phyloP scores from a whole-genome alignment of 1,140 invertebrate genomes.

The Platorchestia sp. region DNA sequence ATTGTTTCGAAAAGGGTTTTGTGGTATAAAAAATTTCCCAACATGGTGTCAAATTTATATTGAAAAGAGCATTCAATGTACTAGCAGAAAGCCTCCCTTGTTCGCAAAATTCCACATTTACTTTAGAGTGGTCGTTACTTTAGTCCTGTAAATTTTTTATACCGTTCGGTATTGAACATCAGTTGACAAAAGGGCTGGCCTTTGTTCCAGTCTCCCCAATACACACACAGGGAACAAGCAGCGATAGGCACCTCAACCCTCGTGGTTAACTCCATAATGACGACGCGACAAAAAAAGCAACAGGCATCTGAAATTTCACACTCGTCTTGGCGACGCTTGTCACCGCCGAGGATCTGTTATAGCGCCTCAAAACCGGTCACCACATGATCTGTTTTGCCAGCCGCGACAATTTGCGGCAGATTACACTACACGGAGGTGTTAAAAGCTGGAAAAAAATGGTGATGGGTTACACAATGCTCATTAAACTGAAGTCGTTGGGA shows the following conservation, averaged over 20 bases:
- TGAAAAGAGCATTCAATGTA: no score
- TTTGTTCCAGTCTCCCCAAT: neutral
- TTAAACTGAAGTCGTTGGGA: neutral
- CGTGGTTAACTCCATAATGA: neutral
- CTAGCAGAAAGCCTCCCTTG: no score
- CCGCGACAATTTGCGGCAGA: neutral
- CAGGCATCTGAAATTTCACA: constrained; percentile 7
- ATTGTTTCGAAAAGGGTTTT: no score
- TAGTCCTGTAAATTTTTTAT: no score
- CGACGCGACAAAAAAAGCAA: neutral
- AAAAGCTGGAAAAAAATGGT: constrained; percentile 9
- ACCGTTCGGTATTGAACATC: no score
- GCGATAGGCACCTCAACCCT: neutral
- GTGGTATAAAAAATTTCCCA: no score
- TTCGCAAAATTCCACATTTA: no score
- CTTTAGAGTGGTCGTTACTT: no score
- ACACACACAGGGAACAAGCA: neutral
- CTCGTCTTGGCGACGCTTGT: neutral
- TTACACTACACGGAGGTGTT: neutral
- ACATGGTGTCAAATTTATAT: no score
- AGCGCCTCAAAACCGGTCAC: constrained; percentile 1
- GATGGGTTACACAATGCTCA: neutral
- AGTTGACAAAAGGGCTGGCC: no score
- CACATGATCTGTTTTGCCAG: neutral
- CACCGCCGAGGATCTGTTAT: neutral